Percentiles rank a stretch among this genome's conserved stretches.
phyloP scores from a whole-genome alignment of 2,797 vertebrate species.

The Spinibarbus caldwelli region DNA sequence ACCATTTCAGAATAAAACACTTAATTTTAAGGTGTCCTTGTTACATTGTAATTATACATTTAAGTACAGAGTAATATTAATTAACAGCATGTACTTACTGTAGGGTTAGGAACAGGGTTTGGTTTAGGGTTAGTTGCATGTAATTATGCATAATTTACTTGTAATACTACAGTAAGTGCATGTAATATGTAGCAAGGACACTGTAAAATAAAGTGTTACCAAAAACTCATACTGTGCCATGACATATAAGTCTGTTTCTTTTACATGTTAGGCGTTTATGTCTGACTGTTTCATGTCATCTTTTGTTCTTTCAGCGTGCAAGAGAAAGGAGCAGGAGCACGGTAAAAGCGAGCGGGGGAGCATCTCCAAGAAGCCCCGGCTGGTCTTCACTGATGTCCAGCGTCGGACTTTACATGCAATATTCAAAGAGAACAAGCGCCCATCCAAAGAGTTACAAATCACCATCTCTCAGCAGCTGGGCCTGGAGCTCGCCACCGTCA shows the following conservation, averaged over 20 bases:
- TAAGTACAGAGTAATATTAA: neutral
- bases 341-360: conserved; percentile 90
- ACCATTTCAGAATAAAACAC: neutral
- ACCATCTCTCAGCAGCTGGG: conserved; percentile 99
- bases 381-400: conserved; percentile 99
- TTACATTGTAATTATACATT: neutral
- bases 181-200: neutral
- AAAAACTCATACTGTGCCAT: neutral
- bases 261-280: neutral
- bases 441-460: conserved; percentile 98
- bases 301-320: conserved; percentile 85
- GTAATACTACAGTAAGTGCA: neutral
- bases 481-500: conserved; percentile 97
- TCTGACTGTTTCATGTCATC: conserved; percentile 26
- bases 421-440: conserved; percentile 99
- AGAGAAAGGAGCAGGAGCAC: conserved; percentile 97
- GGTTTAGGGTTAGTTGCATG: neutral
- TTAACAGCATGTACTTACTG: neutral
- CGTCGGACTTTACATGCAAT: conserved; percentile 98
- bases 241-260: neutral
- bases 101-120: neutral
- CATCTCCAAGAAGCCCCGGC: conserved; percentile 92
- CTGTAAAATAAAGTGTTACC: neutral
- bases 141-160: neutral
- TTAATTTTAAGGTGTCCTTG: neutral